A percentile compares a stretch with the other conserved stretches of the same genome.
Evolutionary conservation across 64 coral and sea anemone genomes (phyloP).

Genomic region (Stichodactyla mertensii): DNA sequence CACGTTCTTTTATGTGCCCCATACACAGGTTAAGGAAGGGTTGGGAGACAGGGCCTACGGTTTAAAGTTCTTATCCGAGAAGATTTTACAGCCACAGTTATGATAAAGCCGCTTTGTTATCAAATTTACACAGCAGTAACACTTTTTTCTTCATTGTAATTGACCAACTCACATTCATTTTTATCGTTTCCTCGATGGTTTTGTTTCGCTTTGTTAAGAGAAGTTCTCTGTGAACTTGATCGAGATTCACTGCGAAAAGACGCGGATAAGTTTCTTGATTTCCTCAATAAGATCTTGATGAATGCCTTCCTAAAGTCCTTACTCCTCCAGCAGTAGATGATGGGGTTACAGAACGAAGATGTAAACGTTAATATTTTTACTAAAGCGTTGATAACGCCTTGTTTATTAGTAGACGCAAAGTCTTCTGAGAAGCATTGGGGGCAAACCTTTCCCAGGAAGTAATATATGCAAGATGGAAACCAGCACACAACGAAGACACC

Average conservation of each 20-base stretch:
- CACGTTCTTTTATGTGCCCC: no score
- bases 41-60: no score
- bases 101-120: no score
- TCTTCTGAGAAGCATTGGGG: conserved; percentile 50
- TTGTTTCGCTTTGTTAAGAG: background rate
- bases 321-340: conserved; percentile 95
- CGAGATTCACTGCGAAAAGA: conserved; percentile 30
- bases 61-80: no score
- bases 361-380: conserved; percentile 81
- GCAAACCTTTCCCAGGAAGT: conserved; percentile 68
- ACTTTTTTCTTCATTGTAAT: no score
- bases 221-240: background rate
- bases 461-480: conserved; percentile 91
- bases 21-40: no score
- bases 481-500: conserved; percentile 73
- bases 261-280: conserved; percentile 32
- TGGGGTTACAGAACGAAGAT: conserved; percentile 85
- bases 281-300: conserved; percentile 33
- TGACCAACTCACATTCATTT: background rate
- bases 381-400: conserved; percentile 63
- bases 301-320: conserved; percentile 82
- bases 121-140: no score
- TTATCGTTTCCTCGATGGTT: background rate
- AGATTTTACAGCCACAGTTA: no score
- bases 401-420: conserved; percentile 28